These are phyloP conservation scores for Agrotis clavis DNA, from an alignment of 2,888 invertebrate species.

Conservation along the genomic window DNA sequence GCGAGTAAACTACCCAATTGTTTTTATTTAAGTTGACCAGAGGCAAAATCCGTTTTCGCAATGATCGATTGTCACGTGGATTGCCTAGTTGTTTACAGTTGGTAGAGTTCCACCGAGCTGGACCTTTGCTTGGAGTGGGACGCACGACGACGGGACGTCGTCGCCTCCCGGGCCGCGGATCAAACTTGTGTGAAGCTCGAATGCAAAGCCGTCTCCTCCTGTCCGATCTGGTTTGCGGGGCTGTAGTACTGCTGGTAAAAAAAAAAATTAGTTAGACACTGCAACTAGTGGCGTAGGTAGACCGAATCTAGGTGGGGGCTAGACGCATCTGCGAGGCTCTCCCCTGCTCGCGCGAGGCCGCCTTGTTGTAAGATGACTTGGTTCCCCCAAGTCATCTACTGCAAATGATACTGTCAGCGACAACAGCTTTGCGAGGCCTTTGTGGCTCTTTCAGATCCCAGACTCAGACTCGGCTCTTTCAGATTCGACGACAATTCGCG, in stretches of 20 bases:
- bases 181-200: constrained; percentile 96
- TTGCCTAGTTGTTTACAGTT: constrained; percentile 74
- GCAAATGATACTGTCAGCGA: too few species aligned
- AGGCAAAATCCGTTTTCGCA: constrained; percentile 28
- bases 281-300: too few species aligned
- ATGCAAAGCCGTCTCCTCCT: constrained; percentile 93
- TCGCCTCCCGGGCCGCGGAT: constrained; percentile 88
- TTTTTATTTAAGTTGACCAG: neutral
- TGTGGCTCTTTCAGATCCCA: too few species aligned
- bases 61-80: constrained; percentile 17
- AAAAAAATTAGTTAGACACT: neutral
- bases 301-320: too few species aligned
- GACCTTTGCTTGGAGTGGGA: constrained; percentile 79
- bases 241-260: constrained; percentile 94
- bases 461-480: too few species aligned
- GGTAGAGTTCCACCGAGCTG: constrained; percentile 80
- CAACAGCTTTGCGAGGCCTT: too few species aligned
- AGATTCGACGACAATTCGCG: too few species aligned
- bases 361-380: too few species aligned
- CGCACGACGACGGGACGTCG: constrained; percentile 78
- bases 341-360: too few species aligned
- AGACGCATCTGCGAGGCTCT: too few species aligned
- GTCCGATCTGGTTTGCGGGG: constrained; percentile 94
- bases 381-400: too few species aligned
- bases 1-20: neutral